Conservation (phyloP, 2,888 invertebrate genomes). For the Ptychoptera contaminata region DNA sequence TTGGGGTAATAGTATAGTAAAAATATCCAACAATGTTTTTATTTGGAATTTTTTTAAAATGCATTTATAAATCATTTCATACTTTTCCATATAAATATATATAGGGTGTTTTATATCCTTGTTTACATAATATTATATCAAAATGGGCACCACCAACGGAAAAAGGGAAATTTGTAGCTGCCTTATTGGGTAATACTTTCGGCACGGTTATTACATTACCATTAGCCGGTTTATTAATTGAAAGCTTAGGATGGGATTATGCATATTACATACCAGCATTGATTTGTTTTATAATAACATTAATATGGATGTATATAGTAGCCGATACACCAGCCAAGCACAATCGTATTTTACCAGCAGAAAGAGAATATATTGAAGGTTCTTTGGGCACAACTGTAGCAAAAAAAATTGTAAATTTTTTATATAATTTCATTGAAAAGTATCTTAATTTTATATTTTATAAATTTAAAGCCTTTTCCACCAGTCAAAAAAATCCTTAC, state of each 20-base stretch:
- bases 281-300: slow-evolving; percentile 37
- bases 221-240: slow-evolving; percentile 45
- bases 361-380: slow-evolving; percentile 44
- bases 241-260: slow-evolving; percentile 46
- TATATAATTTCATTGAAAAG: slow-evolving; percentile 5
- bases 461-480: slow-evolving; percentile 22
- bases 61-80: background rate
- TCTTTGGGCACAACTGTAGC: slow-evolving; percentile 26
- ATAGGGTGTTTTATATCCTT: slow-evolving; percentile 45
- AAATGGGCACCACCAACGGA: slow-evolving; percentile 62
- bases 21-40: background rate
- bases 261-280: slow-evolving; percentile 49
- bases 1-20: slow-evolving; percentile 35
- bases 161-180: slow-evolving; percentile 54
- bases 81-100: slow-evolving; percentile 1
- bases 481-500: slow-evolving; percentile 44
- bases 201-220: slow-evolving; percentile 57
- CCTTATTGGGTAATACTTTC: slow-evolving; percentile 56
- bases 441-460: slow-evolving; percentile 3
- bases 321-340: slow-evolving; percentile 48
- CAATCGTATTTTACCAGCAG: slow-evolving; percentile 42
- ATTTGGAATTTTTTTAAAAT: too few relatives aligned
- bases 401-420: background rate
- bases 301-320: slow-evolving; percentile 45
- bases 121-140: slow-evolving; percentile 47